Base-by-base conservation (phyloP, 2,797 vertebrate species). In the Avahi laniger region DNA sequence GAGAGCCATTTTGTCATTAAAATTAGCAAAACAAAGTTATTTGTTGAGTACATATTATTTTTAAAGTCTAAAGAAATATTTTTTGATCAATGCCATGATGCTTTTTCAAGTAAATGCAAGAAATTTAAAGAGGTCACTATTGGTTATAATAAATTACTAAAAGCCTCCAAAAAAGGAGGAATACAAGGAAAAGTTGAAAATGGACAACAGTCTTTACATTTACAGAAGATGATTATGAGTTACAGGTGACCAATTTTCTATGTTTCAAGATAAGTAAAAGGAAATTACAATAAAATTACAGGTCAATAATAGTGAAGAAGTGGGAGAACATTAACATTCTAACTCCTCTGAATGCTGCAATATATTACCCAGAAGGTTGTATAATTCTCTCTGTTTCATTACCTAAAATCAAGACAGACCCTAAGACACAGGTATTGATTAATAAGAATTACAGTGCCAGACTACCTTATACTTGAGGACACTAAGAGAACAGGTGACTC, bases 221-320 rank as follows among this genome's bases (percentile, higher is more conserved):
- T 69, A 73, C 46, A 35, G 24, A 93, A 41, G 43, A 43, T 78
- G 59, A 95, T 52, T 92, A 50, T 73, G 43, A 94, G 52, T 73
- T 76, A 89, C 94, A 88, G 30, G 30, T 67, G 15, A 79, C 28
- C 70, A 70, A 72, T 92, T 79, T 93, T 76, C 89, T 79, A 70
- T 73, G 57, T 92, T 93, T 97, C 78, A 76, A 95, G 69, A 67
- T 79, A 81, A 90, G 61, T 88, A 90, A 91, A 94, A 96, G 38
- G 5, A 92, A 97, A 91, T 70, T 95, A 75, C 41, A 54, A 20
- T 92, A 92, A 95, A 97, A 89, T 91, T 89, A 82, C 61, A 96
- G 30, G 26, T 26, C 85, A 95, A 54, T 86, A 41, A 54, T 38
- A 89, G 67, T 54, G 14, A 94, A 95, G 57, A 87, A 84, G 33